Evolutionary conservation across 2,797 vertebrate species (phyloP), one percentile per base, ranked within the genome.

Genomic region (Neopelma chrysocephalum): DNA sequence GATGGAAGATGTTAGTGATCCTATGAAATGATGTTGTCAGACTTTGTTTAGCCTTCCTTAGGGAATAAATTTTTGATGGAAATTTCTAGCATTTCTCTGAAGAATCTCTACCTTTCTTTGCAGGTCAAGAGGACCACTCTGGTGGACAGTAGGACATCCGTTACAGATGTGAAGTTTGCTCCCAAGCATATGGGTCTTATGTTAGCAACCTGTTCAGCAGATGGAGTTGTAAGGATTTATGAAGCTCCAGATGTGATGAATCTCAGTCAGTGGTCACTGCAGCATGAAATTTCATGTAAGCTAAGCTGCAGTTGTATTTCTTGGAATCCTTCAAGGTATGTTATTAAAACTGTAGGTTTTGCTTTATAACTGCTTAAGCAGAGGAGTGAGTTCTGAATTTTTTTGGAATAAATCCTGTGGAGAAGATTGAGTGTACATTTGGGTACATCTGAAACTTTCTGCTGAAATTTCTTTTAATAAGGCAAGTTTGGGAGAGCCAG

Each of bases 161-260:
- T 99, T 92, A 99, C 99, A 2, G 99, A 99, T 95, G 99, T 99
- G 91, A 99, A 99, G 96, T 99, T 99, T 86, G 99, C 99, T 62
- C 99, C 99, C 16, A 99, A 99, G 97, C 99, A 99, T 96, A 99
- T 99, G 99, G 99, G 99, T 58, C 98, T 99, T 89, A 99, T 99
- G 98, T 96, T 99, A 97, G 99, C 99, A 91, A 99, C 99, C 34
- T 99, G 99, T 96, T 99, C 99, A 51, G 99, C 99, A 25, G 99
- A 99, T 64, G 99, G 99, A 11, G 99, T 99, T 86, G 99, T 99
- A 92, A 98, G 99, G 93, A 99, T 99, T 96, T 99, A 99, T 7
- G 99, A 99, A 97, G 99, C 99, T 23, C 99, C 99, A 10, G 99
- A 99, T 72, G 99, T 99, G 92, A 99, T 99, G 99, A 99, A 99